These are phyloP conservation scores for Pipra filicauda DNA, from an alignment of 2,113 vertebrate species.

Conservation along the genomic window DNA sequence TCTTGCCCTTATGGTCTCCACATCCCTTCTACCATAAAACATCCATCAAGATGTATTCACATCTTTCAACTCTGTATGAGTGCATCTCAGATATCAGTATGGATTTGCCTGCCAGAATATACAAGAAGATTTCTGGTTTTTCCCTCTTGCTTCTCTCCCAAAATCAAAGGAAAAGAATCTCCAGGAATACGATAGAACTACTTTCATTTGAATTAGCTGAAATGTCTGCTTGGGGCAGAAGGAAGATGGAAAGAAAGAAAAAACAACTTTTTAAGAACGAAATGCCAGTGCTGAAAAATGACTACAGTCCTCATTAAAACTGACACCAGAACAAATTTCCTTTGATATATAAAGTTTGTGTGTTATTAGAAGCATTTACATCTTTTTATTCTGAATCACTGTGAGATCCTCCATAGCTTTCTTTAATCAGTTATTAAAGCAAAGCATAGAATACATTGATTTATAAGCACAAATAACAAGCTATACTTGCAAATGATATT, in stretches of 20 bases:
- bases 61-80: neutral
- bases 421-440: conserved; percentile 5
- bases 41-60: neutral
- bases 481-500: neutral
- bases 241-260: neutral
- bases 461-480: neutral
- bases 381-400: neutral
- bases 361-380: neutral
- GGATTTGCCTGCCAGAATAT: neutral
- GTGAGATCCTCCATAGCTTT: neutral
- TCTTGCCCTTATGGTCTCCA: neutral
- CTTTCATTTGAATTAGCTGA: neutral
- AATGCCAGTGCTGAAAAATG: neutral
- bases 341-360: neutral
- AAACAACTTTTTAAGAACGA: neutral
- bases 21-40: neutral
- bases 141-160: neutral
- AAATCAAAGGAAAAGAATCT: neutral
- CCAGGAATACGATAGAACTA: neutral
- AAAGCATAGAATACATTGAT: neutral
- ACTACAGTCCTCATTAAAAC: neutral
- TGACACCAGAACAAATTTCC: neutral
- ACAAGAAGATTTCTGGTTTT: neutral
- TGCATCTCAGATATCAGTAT: neutral
- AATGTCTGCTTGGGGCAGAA: neutral